phyloP scores from a whole-genome alignment of 2,113 vertebrate species.

The Dolichallabes microphthalmus region DNA sequence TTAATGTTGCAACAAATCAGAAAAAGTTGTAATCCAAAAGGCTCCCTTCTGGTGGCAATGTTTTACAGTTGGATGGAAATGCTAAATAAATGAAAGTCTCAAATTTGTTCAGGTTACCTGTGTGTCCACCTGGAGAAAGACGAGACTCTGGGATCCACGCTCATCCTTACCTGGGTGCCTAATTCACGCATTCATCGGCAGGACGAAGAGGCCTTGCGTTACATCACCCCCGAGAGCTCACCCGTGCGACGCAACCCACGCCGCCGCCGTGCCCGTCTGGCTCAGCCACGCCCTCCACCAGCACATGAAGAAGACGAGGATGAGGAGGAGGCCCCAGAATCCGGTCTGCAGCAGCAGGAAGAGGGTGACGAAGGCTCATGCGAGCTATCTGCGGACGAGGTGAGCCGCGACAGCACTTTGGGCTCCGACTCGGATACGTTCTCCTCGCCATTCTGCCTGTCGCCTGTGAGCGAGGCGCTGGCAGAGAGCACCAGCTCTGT shows the following conservation, averaged over 20 bases:
- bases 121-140: slow-evolving; percentile 96
- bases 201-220: slow-evolving; percentile 93
- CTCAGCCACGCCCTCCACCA: slow-evolving; percentile 55
- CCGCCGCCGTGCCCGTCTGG: slow-evolving; percentile 67
- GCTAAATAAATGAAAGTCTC: not conserved
- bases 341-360: slow-evolving; percentile 64
- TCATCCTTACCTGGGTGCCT: slow-evolving; percentile 96
- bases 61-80: not conserved
- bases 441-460: slow-evolving; percentile 94
- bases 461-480: slow-evolving; percentile 87
- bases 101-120: slow-evolving; percentile 80
- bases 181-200: slow-evolving; percentile 93
- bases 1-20: not conserved
- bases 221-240: slow-evolving; percentile 92
- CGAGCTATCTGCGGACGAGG: slow-evolving; percentile 85
- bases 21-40: not conserved
- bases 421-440: slow-evolving; percentile 94
- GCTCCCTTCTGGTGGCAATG: not conserved
- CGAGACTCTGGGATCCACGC: slow-evolving; percentile 85
- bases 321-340: slow-evolving; percentile 67
- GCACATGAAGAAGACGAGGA: slow-evolving; percentile 72
- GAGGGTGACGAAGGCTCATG: slow-evolving; percentile 84
- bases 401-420: slow-evolving; percentile 90
- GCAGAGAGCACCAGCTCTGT: slow-evolving; percentile 82
- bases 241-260: slow-evolving; percentile 84